Evolutionary conservation across 64 coral and sea anemone genomes (phyloP), one percentile per base, ranked within the genome.

Genomic region (Orbicella faveolata): DNA sequence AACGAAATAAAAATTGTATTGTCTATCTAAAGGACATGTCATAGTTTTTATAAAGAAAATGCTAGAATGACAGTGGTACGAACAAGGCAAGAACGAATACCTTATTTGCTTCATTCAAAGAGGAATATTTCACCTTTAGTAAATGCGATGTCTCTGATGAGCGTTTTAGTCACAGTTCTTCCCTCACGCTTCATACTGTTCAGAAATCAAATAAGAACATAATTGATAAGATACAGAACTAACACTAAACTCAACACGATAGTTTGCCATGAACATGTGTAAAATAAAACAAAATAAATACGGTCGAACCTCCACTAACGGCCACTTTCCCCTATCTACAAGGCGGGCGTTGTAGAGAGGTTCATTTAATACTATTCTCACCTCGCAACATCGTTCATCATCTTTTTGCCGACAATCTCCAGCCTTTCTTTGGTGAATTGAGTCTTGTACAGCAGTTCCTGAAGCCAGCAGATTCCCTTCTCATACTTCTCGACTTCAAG

Each of bases 311-410:
- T 48, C 44, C 44, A 48, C 44, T 48, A 48, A 48, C 7, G 44
- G 44, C 44, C 5, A 48, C 44, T 48, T 48, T 6, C 44, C 44
- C 7, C 44, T 6, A 48, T 6, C 4, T 6, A 0, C 44, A 48
- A 48, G 44, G 44, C 4, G 44, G 7, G 4, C 44, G 44, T 48
- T 48, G 44, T 48, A 6, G 3, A 48, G 44, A 41, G 7, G 44
- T 48, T 48, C 44, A 25, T 23, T 33, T 36, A 48, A 6, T 48
- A 2, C 35, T 4, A 86, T 25, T 70, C 39, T 76, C 36, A 99
- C 97, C 94, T 93, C 61, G 94, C 92, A 34, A 99, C 94, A 34
- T 99, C 97, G 70, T 99, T 99, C 76, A 99, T 94, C 97, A 99
- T 99, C 66, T 99, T 99, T 62, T 93, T 99, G 70, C 84, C 94